Percentiles rank a stretch among this genome's conserved stretches.
Conservation (phyloP, 2,113 vertebrate genomes). For the Tetrax tetrax region DNA sequence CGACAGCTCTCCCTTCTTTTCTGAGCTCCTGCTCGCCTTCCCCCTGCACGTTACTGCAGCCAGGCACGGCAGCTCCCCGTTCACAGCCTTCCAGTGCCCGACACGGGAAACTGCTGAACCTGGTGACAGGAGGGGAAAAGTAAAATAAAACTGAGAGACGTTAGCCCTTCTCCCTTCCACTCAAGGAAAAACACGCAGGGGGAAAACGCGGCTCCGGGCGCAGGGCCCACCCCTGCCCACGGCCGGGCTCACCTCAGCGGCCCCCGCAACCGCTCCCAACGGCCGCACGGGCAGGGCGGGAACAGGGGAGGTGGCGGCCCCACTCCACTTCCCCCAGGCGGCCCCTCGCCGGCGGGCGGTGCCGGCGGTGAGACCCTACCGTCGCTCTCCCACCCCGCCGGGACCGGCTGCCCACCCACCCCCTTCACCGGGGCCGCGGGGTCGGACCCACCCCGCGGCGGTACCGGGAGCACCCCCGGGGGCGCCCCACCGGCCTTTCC, state of each 20-base stretch:
- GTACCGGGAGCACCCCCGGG: background rate
- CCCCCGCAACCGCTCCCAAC: background rate
- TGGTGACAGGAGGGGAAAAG: background rate
- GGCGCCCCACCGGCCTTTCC: background rate
- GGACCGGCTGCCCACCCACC: background rate
- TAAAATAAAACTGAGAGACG: background rate
- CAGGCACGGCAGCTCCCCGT: background rate
- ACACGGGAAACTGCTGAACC: background rate
- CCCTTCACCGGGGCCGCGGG: too few species aligned
- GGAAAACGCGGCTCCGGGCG: too few species aligned
- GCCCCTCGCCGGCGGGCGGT: background rate
- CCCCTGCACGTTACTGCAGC: background rate
- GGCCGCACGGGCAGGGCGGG: background rate
- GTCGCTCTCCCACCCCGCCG: background rate
- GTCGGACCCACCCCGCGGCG: background rate
- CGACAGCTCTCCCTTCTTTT: background rate
- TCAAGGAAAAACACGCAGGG: background rate
- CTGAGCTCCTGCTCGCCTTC: background rate
- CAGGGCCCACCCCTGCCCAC: background rate
- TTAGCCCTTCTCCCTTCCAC: background rate
- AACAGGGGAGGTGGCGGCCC: background rate
- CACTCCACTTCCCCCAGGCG: background rate
- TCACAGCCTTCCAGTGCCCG: background rate
- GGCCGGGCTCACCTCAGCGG: background rate
- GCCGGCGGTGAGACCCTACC: rapidly evolving